Evolutionary conservation across 2,888 invertebrate species (phyloP).

Genomic region (Lithophane ornitopus): DNA sequence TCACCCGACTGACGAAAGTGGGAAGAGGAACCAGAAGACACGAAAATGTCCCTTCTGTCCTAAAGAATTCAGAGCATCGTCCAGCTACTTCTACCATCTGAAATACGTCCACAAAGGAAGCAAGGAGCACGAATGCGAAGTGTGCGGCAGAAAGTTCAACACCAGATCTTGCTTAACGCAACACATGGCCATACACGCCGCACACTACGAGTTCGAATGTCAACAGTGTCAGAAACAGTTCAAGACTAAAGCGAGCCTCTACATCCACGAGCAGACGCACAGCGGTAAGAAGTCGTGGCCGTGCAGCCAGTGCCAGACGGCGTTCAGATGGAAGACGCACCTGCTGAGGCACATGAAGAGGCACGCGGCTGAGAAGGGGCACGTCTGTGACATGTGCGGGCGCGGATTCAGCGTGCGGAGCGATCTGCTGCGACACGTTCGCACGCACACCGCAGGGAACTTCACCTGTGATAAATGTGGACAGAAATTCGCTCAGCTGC

Average conservation of each 20-base stretch:
- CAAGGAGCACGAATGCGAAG: constrained; percentile 86
- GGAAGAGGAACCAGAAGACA: constrained; percentile 29
- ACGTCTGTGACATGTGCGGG: constrained; percentile 86
- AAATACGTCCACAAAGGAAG: constrained; percentile 85
- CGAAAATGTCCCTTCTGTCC: constrained; percentile 87
- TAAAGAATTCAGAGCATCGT: constrained; percentile 85
- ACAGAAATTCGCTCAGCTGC: constrained; percentile 85
- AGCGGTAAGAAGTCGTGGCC: constrained; percentile 52
- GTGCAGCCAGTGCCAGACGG: constrained; percentile 78
- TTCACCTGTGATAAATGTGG: constrained; percentile 86
- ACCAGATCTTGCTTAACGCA: constrained; percentile 84
- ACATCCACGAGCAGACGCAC: constrained; percentile 88
- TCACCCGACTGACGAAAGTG: background rate
- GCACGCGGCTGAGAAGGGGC: constrained; percentile 81
- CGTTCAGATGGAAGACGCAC: constrained; percentile 87
- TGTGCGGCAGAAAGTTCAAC: constrained; percentile 87
- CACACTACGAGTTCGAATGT: constrained; percentile 83
- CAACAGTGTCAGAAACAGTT: constrained; percentile 87
- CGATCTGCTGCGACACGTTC: constrained; percentile 87
- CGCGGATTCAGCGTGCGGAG: constrained; percentile 85
- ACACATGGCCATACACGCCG: constrained; percentile 86
- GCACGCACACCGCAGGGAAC: constrained; percentile 84
- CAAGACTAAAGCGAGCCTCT: constrained; percentile 85
- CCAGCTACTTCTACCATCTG: constrained; percentile 89
- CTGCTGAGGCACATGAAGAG: constrained; percentile 83